phyloP scores from a whole-genome alignment of 1,140 invertebrate species.

The Drosophila ambigua region DNA sequence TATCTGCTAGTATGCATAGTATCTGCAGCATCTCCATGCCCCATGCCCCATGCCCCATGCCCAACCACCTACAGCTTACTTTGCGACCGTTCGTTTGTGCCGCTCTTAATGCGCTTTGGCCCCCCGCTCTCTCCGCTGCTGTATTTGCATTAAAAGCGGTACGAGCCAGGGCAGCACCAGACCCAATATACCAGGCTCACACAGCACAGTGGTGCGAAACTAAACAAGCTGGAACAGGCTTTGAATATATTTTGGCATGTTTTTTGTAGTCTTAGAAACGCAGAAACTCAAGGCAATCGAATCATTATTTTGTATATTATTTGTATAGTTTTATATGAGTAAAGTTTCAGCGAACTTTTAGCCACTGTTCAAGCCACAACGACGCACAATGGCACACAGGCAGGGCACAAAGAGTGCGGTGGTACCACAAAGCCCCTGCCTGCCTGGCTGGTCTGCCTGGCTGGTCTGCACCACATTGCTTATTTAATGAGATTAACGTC shows the following conservation, averaged over 20 bases:
- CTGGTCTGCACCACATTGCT: conserved; percentile 65
- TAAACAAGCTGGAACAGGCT: background rate
- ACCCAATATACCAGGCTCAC: conserved; percentile 16
- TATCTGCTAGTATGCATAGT: conserved; percentile 54
- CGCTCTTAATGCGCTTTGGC: conserved; percentile 72
- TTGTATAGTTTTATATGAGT: background rate
- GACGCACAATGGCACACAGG: conserved; percentile 19
- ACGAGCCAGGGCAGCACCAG: conserved; percentile 15
- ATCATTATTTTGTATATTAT: no score
- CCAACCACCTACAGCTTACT: conserved; percentile 50
- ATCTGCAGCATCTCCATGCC: conserved; percentile 10
- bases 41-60: background rate
- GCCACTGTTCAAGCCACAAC: conserved; percentile 33
- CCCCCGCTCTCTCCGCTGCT: conserved; percentile 13
- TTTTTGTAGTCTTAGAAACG: no score
- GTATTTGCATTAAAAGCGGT: conserved; percentile 77
- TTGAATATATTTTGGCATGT: no score
- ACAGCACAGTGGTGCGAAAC: conserved; percentile 28
- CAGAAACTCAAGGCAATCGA: no score
- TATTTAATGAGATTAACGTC: conserved; percentile 84
- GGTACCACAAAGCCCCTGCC: no score
- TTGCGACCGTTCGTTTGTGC: conserved; percentile 61
- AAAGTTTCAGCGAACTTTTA: background rate
- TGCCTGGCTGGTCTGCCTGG: background rate
- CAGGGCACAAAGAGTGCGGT: conserved; percentile 6